These are phyloP conservation scores for Zosterops hypoxanthus DNA, from an alignment of 2,113 vertebrate species.

Conservation along the genomic window DNA sequence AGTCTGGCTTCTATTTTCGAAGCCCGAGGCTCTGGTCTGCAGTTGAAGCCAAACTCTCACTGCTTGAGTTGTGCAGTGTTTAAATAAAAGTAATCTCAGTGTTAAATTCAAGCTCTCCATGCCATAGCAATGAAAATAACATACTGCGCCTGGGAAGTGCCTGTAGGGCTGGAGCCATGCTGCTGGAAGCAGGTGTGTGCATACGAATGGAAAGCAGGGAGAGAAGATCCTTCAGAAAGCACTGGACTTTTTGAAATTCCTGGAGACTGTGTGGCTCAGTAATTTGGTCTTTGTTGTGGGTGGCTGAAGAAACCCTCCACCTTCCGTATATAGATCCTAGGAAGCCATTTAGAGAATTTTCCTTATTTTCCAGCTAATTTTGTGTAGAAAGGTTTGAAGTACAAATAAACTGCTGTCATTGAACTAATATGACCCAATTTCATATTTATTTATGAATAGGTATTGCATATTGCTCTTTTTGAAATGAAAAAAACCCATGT, in stretches of 20 bases:
- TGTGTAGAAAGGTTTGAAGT: not conserved
- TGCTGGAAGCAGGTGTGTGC: conserved; percentile 27
- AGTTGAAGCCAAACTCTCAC: conserved; percentile 21
- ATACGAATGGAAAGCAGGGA: not conserved
- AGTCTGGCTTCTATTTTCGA: conserved; percentile 33
- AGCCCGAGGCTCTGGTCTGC: not conserved
- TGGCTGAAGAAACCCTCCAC: not conserved
- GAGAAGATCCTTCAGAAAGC: not conserved
- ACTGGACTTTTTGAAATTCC: not conserved
- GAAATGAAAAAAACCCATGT: not conserved
- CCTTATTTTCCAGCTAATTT: not conserved
- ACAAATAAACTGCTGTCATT: not conserved
- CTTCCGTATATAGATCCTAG: not conserved
- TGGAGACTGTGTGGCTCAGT: not conserved
- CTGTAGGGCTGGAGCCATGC: not conserved
- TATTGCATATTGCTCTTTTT: not conserved
- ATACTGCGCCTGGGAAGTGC: not conserved
- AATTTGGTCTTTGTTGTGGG: accelerated
- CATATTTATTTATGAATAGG: conserved; percentile 31
- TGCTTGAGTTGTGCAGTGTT: conserved; percentile 31
- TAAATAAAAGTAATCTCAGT: conserved; percentile 58
- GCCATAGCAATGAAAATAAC: conserved; percentile 23
- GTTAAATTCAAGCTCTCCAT: conserved; percentile 39
- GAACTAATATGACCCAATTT: not conserved
- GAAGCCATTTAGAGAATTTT: not conserved